phyloP scores from a whole-genome alignment of 1,140 invertebrate genomes.

The Heliconius himera region DNA sequence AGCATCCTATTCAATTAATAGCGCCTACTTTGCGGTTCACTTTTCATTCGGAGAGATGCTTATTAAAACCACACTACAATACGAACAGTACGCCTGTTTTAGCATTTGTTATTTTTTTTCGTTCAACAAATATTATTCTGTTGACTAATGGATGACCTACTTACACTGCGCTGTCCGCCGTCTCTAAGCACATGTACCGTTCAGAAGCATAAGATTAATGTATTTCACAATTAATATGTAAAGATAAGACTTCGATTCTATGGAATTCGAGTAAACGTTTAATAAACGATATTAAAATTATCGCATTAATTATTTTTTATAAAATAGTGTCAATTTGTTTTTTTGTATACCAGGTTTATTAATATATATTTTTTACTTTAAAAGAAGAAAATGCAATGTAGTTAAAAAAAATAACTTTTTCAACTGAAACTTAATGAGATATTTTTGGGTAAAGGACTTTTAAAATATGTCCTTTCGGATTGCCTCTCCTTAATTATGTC shows the following conservation, averaged over 20 bases:
- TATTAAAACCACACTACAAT: slow-evolving; percentile 11
- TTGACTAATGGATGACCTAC: slow-evolving; percentile 1
- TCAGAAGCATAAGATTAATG: background rate
- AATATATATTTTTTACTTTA: no score
- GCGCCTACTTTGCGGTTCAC: slow-evolving; percentile 17
- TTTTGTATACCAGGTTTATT: no score
- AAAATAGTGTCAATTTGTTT: no score
- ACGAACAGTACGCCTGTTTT: background rate
- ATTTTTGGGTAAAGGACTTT: no score
- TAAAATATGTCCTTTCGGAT: no score
- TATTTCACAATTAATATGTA: background rate
- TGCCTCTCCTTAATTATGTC: no score
- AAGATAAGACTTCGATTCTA: background rate
- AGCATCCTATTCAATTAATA: slow-evolving; percentile 15
- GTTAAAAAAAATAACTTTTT: no score
- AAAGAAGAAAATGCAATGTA: no score
- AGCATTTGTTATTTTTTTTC: background rate
- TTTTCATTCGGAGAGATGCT: slow-evolving; percentile 20
- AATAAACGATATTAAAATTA: no score
- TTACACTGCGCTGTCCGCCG: background rate
- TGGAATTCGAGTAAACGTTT: no score
- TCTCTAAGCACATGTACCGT: background rate
- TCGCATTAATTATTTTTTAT: no score
- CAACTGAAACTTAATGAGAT: no score
- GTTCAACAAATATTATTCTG: background rate